Percentiles rank a stretch among this genome's conserved stretches.
These are phyloP conservation scores for Mamestra brassicae DNA, from an alignment of 2,888 invertebrate genomes.

Conservation along the genomic window DNA sequence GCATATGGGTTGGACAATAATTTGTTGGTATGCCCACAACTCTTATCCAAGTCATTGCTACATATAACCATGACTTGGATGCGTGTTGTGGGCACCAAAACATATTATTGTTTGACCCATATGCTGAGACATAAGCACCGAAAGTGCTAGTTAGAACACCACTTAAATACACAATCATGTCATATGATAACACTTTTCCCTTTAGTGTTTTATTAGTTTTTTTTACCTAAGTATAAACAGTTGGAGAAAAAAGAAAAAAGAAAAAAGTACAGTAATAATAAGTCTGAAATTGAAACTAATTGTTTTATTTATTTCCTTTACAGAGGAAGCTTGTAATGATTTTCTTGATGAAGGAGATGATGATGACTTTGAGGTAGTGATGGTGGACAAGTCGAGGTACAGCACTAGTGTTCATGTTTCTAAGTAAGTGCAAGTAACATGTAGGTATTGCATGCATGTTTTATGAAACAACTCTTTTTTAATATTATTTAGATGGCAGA, in stretches of 20 bases:
- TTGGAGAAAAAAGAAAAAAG: too few relatives aligned
- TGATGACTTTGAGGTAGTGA: conserved; percentile 88
- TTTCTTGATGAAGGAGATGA: conserved; percentile 79
- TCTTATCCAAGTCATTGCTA: too few relatives aligned
- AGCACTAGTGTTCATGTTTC: conserved; percentile 92
- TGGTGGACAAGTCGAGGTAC: conserved; percentile 89
- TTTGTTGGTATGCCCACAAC: too few relatives aligned
- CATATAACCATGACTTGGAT: too few relatives aligned
- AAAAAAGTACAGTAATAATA: neutral
- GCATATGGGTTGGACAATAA: too few relatives aligned
- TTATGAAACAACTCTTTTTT: too few relatives aligned
- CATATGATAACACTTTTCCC: neutral
- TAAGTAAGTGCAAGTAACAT: conserved; percentile 86
- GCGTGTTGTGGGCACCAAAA: too few relatives aligned
- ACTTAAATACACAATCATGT: neutral
- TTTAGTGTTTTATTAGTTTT: neutral
- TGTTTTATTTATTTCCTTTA: conserved; percentile 35
- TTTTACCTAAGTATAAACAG: too few relatives aligned
- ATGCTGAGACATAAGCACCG: too few relatives aligned
- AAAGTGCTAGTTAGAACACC: neutral
- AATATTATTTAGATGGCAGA: too few relatives aligned
- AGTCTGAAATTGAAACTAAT: neutral
- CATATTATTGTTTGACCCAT: too few relatives aligned
- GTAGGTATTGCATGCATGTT: too few relatives aligned
- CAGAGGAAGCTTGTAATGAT: conserved; percentile 75